phyloP scores from a whole-genome alignment of 2,113 vertebrate genomes.

The Etia nguti region DNA sequence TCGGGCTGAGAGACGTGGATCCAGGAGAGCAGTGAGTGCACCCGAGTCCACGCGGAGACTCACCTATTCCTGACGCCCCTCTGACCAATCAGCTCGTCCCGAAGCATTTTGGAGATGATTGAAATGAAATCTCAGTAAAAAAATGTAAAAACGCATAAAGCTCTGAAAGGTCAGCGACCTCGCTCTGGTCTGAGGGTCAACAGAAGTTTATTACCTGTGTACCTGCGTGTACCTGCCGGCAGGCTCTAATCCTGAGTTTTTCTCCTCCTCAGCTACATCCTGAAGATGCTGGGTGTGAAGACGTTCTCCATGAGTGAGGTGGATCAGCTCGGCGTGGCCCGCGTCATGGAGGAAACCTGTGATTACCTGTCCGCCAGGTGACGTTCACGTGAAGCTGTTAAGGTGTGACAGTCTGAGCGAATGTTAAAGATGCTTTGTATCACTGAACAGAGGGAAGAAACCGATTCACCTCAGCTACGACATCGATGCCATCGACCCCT shows the following conservation, averaged over 20 bases:
- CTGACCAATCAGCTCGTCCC: background rate
- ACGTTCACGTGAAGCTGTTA: background rate
- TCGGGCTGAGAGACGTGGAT: conserved; percentile 76
- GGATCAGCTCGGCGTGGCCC: conserved; percentile 66
- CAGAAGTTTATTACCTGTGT: background rate
- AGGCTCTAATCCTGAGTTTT: background rate
- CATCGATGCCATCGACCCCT: conserved; percentile 75
- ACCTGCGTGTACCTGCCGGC: fast-evolving
- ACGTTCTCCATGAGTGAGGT: conserved; percentile 71
- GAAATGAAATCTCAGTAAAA: background rate
- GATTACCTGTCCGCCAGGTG: conserved; percentile 69
- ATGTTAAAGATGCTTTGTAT: background rate
- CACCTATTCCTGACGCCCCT: background rate
- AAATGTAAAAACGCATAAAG: background rate
- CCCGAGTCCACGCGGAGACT: background rate
- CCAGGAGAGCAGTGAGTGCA: conserved; percentile 70
- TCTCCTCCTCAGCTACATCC: conserved; percentile 43
- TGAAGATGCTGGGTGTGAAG: conserved; percentile 69
- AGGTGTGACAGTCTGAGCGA: background rate
- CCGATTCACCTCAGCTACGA: conserved; percentile 78
- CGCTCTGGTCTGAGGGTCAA: background rate
- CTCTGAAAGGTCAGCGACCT: background rate
- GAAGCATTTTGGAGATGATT: background rate
- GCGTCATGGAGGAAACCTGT: conserved; percentile 75
- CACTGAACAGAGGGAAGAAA: conserved; percentile 57